Evolutionary conservation across 2,113 vertebrate species (phyloP).

Genomic region (Triplophysa siluroides): DNA sequence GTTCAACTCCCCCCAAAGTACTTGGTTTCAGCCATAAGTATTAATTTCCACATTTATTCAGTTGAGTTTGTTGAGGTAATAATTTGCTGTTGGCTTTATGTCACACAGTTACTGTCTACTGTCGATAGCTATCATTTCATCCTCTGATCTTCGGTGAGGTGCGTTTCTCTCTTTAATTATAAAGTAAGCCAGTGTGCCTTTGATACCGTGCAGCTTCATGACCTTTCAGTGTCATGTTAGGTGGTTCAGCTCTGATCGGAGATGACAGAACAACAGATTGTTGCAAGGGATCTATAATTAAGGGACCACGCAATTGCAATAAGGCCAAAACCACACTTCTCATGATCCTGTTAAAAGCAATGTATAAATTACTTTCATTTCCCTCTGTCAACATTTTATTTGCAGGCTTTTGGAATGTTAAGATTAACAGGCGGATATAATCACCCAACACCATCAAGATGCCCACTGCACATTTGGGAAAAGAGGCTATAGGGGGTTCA

Average conservation of each 20-base stretch:
- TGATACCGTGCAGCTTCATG: background rate
- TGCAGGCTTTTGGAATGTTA: background rate
- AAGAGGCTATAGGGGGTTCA: background rate
- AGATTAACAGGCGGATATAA: background rate
- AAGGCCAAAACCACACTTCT: constrained; percentile 43
- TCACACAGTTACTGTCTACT: no score
- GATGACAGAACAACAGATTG: constrained; percentile 54
- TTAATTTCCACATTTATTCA: no score
- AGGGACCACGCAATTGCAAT: constrained; percentile 34
- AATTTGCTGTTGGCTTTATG: no score
- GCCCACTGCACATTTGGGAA: background rate
- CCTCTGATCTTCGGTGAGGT: no score
- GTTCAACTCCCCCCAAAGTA: no score
- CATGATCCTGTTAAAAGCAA: constrained; percentile 37
- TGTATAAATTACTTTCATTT: constrained; percentile 5
- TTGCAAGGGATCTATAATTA: constrained; percentile 52
- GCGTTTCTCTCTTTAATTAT: constrained; percentile 12
- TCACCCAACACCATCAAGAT: background rate
- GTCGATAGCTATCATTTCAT: no score
- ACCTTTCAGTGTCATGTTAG: constrained; percentile 35
- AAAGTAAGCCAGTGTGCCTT: constrained; percentile 1
- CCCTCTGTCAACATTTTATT: background rate
- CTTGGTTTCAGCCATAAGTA: no score
- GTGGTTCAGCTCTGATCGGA: constrained; percentile 45
- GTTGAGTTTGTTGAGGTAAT: no score